Percentiles rank a stretch among this genome's conserved stretches.
Conservation (phyloP, 2,888 invertebrate genomes). For the Tricholauxania praeusta region DNA sequence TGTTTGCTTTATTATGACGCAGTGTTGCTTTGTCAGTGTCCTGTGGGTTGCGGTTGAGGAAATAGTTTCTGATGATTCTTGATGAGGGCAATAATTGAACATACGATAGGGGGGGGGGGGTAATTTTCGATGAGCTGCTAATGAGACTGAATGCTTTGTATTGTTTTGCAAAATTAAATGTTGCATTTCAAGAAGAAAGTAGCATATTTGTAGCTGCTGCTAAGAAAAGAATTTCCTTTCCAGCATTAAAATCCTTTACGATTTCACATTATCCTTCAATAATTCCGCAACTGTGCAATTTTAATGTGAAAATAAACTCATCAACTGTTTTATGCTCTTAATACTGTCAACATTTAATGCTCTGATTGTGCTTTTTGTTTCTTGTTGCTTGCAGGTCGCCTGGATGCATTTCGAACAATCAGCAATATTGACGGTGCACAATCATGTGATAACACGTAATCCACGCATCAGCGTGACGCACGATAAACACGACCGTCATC, state of each 20-base stretch:
- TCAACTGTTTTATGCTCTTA: too few species aligned
- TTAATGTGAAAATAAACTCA: too few species aligned
- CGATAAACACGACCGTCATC: slow-evolving; percentile 84
- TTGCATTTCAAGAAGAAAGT: too few species aligned
- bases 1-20: neutral
- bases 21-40: neutral
- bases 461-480: slow-evolving; percentile 92
- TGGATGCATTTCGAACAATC: slow-evolving; percentile 97
- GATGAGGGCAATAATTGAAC: neutral
- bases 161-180: too few species aligned
- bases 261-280: too few species aligned
- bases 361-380: neutral
- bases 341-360: neutral
- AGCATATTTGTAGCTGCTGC: too few species aligned
- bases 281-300: too few species aligned
- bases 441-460: slow-evolving; percentile 93
- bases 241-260: too few species aligned
- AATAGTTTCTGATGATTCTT: slow-evolving; percentile 18
- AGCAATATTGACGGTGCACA: slow-evolving; percentile 92
- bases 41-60: slow-evolving; percentile 12
- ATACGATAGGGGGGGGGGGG: too few species aligned
- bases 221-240: too few species aligned
- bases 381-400: slow-evolving; percentile 79
- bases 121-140: too few species aligned
- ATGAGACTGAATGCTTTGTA: too few species aligned